phyloP scores from a whole-genome alignment of 1,140 invertebrate species.

The Drosophila sechellia region DNA sequence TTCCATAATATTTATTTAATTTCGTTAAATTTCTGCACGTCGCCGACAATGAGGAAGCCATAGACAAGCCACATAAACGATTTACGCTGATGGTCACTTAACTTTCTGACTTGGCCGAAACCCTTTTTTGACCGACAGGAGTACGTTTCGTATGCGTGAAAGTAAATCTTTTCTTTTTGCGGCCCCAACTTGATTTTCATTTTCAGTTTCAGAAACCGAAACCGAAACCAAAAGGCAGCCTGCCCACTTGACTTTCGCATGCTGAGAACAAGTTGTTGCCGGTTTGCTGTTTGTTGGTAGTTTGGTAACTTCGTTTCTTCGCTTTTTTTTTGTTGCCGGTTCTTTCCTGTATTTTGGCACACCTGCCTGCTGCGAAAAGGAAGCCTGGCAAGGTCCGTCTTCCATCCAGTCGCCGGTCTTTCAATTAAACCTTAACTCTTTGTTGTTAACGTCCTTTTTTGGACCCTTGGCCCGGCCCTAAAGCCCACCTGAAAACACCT shows the following conservation, averaged over 20 bases:
- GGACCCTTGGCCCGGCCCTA: conserved; percentile 14
- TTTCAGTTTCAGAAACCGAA: conserved; percentile 42
- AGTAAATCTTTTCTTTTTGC: conserved; percentile 52
- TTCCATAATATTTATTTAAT: conserved; percentile 79
- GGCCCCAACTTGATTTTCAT: conserved; percentile 59
- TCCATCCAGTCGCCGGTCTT: conserved; percentile 20
- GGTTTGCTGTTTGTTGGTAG: conserved; percentile 15
- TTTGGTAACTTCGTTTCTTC: conserved; percentile 31
- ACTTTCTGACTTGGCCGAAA: conserved; percentile 54
- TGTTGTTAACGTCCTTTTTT: conserved; percentile 45
- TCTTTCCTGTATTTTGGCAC: conserved; percentile 59
- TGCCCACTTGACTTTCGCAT: conserved; percentile 44
- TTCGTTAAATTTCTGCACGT: conserved; percentile 79
- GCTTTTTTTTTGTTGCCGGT: conserved; percentile 26
- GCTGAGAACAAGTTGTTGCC: conserved; percentile 42
- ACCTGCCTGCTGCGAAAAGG: conserved; percentile 56
- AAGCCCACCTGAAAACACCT: conserved; percentile 38
- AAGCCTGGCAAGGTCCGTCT: conserved; percentile 50
- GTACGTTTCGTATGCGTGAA: conserved; percentile 61
- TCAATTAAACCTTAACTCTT: conserved; percentile 55
- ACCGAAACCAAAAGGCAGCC: conserved; percentile 39
- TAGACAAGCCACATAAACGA: conserved; percentile 52
- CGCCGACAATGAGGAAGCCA: conserved; percentile 69
- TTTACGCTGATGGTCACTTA: conserved; percentile 63
- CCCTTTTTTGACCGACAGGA: conserved; percentile 37